A percentile compares a stretch with the other conserved stretches of the same genome.
phyloP scores from a whole-genome alignment of 2,888 invertebrate genomes.

The Sinopyrophorus schimmeli region DNA sequence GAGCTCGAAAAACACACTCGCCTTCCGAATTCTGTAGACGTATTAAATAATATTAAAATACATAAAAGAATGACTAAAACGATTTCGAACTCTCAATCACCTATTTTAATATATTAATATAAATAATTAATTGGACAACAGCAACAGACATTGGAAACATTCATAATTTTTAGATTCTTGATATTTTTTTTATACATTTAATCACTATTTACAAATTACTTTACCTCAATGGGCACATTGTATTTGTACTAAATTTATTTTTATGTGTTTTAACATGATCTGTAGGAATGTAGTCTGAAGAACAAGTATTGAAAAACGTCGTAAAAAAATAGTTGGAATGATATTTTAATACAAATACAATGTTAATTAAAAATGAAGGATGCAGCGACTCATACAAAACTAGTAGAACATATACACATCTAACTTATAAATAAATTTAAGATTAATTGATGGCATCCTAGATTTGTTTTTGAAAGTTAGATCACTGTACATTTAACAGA shows the following conservation, averaged over 20 bases:
- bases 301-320: neutral
- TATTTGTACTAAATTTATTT: conserved; percentile 25
- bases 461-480: conserved; percentile 19
- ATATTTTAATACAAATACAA: conserved; percentile 27
- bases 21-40: neutral
- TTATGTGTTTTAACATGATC: neutral
- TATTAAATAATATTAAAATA: too few relatives aligned
- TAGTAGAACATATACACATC: conserved; percentile 27
- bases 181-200: conserved; percentile 10
- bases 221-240: conserved; percentile 15
- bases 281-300: conserved; percentile 7
- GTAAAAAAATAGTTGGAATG: conserved; percentile 5
- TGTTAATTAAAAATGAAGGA: conserved; percentile 15
- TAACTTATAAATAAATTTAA: conserved; percentile 21
- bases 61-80: too few relatives aligned
- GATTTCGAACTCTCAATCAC: conserved; percentile 12
- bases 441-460: conserved; percentile 29
- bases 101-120: too few relatives aligned
- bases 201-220: conserved; percentile 20
- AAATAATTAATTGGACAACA: conserved; percentile 24
- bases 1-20: conserved; percentile 11
- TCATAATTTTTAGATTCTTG: conserved; percentile 19
- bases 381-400: too few relatives aligned
- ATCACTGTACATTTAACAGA: conserved; percentile 24
- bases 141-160: conserved; percentile 19